Conservation (phyloP, 2,888 invertebrate species). For the Drosophila demipolita region DNA sequence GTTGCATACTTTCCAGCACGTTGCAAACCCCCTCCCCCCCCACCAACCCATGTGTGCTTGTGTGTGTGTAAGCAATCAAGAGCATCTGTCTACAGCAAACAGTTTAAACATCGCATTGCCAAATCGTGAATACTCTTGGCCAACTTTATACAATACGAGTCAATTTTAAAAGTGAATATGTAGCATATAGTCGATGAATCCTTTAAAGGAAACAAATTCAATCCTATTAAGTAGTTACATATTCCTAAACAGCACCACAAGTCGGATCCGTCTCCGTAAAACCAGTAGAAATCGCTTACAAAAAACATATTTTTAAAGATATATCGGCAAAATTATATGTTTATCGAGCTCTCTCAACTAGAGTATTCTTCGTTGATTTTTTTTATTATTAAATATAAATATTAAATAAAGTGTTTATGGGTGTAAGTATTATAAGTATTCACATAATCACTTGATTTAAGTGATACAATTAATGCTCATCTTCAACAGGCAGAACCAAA, state of each 20-base stretch:
- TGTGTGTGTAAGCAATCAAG: background rate
- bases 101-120: background rate
- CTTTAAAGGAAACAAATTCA: background rate
- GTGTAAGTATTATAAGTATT: background rate
- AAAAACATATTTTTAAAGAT: background rate
- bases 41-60: background rate
- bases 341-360: too few relatives aligned
- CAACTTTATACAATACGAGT: background rate
- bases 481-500: background rate
- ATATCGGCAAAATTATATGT: background rate
- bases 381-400: background rate
- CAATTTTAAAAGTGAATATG: background rate
- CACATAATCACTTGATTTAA: background rate
- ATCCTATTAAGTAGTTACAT: background rate
- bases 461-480: background rate
- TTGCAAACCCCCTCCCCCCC: too few relatives aligned
- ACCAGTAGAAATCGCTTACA: background rate
- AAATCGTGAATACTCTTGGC: background rate
- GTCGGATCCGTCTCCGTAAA: background rate
- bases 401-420: background rate
- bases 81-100: background rate
- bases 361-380: background rate
- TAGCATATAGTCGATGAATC: background rate
- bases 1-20: conserved; percentile 43
- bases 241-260: background rate